phyloP scores from a whole-genome alignment of 2,113 vertebrate genomes.

The Oreochromis niloticus region DNA sequence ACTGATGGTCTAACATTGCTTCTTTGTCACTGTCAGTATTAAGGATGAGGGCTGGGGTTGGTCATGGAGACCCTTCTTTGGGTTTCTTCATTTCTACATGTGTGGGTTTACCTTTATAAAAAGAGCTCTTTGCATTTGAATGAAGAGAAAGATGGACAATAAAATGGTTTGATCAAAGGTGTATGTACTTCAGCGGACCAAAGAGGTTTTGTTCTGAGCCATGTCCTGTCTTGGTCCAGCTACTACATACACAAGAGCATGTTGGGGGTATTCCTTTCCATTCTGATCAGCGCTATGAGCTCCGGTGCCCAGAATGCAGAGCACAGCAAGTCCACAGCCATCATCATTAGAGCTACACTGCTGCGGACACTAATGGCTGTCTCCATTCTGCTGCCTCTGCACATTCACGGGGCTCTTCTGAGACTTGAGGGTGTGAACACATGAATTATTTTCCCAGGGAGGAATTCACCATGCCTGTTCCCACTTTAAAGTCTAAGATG shows the following conservation, averaged over 20 bases:
- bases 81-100: background rate
- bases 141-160: background rate
- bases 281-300: background rate
- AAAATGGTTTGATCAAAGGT: background rate
- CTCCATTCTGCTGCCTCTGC: slow-evolving; percentile 66
- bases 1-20: slow-evolving; percentile 12
- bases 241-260: slow-evolving; percentile 3
- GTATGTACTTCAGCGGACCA: background rate
- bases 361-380: slow-evolving; percentile 61
- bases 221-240: background rate
- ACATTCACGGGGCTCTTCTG: slow-evolving; percentile 58
- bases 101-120: background rate
- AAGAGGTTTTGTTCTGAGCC: background rate
- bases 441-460: slow-evolving; percentile 47
- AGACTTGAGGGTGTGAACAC: slow-evolving; percentile 45
- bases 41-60: background rate
- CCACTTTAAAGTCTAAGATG: background rate
- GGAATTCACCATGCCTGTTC: slow-evolving; percentile 7
- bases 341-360: slow-evolving; percentile 63
- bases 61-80: background rate
- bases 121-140: background rate
- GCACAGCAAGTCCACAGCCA: slow-evolving; percentile 64
- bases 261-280: background rate
- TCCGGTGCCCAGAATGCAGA: slow-evolving; percentile 44
- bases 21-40: slow-evolving; percentile 47